Percentiles rank a stretch among this genome's conserved stretches.
phyloP scores from a whole-genome alignment of 1,140 invertebrate genomes.

The Capitella teleta region DNA sequence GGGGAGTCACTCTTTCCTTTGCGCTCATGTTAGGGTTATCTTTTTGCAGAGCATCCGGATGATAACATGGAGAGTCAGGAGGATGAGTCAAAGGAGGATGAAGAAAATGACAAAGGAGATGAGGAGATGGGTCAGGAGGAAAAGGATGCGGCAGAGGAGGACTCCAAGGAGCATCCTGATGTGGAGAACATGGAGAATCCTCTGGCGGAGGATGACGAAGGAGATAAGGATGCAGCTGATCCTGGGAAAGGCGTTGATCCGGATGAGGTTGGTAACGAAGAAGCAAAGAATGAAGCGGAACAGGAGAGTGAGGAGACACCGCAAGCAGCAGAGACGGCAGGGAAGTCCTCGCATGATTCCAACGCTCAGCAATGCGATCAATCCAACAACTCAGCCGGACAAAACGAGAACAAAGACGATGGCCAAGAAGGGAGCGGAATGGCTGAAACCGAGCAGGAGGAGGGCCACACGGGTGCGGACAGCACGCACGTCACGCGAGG shows the following conservation, averaged over 20 bases:
- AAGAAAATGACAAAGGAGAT: constrained; percentile 29
- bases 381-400: constrained; percentile 22
- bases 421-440: not conserved
- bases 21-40: not conserved
- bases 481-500: not conserved
- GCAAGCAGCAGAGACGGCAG: constrained; percentile 18
- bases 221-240: constrained; percentile 22
- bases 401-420: constrained; percentile 36
- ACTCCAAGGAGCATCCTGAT: not conserved
- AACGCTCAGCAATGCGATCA: constrained; percentile 23
- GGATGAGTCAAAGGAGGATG: constrained; percentile 8
- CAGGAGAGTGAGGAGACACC: constrained; percentile 7
- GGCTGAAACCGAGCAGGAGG: not conserved
- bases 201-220: constrained; percentile 17
- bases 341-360: constrained; percentile 23
- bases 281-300: constrained; percentile 14
- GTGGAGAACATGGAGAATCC: constrained; percentile 6
- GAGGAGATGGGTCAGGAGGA: constrained; percentile 4
- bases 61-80: not conserved
- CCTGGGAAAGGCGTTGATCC: constrained; percentile 11
- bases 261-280: constrained; percentile 14
- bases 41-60: not conserved
- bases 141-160: constrained; percentile 3
- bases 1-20: too few relatives aligned
- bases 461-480: not conserved